phyloP scores from a whole-genome alignment of 2,888 invertebrate genomes.

The Leucania comma region DNA sequence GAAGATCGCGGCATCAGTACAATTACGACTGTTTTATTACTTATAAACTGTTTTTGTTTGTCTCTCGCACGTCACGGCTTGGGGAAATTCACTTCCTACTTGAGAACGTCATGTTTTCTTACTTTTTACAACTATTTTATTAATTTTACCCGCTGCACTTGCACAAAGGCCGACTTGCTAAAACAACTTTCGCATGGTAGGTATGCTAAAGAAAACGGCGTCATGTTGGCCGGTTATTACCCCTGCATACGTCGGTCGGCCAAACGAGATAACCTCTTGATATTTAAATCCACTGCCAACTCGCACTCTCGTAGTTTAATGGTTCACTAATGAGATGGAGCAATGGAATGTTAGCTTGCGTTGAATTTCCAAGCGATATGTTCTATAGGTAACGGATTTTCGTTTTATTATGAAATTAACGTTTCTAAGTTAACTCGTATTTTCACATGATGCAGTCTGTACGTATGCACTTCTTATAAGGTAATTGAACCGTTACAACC shows the following conservation, averaged over 20 bases:
- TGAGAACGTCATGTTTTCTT: slow-evolving; percentile 55
- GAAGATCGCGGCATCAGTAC: slow-evolving; percentile 75
- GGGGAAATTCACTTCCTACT: slow-evolving; percentile 63
- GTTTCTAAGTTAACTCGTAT: slow-evolving; percentile 30
- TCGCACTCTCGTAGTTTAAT: slow-evolving; percentile 15
- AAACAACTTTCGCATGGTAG: slow-evolving; percentile 62
- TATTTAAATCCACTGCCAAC: slow-evolving; percentile 40
- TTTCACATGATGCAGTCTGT: slow-evolving; percentile 35
- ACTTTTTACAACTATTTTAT: slow-evolving; percentile 53
- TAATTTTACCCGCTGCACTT: slow-evolving; percentile 50
- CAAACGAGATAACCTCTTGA: slow-evolving; percentile 51
- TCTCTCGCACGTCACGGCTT: slow-evolving; percentile 57
- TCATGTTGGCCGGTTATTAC: slow-evolving; percentile 54
- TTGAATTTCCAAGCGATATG: slow-evolving; percentile 11
- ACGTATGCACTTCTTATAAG: slow-evolving; percentile 14
- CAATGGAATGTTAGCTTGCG: slow-evolving; percentile 16
- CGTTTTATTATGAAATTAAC: slow-evolving; percentile 24
- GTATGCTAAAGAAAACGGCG: slow-evolving; percentile 55
- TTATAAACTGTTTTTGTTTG: slow-evolving; percentile 62
- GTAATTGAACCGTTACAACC: slow-evolving; percentile 24
- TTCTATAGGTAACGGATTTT: slow-evolving; percentile 34
- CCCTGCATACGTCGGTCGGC: slow-evolving; percentile 45
- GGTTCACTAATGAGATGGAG: slow-evolving; percentile 26
- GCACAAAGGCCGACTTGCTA: slow-evolving; percentile 47
- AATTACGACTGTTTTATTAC: slow-evolving; percentile 64